phyloP scores from a whole-genome alignment of 2,888 invertebrate genomes.

The Poecilobothrus nobilitatus region DNA sequence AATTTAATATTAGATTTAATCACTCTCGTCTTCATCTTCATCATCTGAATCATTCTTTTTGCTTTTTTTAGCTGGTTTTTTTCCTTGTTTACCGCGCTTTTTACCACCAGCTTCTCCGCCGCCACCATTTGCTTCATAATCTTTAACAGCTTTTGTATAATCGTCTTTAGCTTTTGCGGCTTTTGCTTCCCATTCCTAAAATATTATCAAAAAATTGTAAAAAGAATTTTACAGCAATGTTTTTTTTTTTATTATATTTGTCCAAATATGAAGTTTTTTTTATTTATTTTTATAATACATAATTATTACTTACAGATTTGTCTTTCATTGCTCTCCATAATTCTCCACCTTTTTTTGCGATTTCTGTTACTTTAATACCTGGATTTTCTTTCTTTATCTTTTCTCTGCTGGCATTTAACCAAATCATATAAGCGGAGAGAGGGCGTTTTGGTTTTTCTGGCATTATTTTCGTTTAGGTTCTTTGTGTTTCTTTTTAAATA shows the following conservation, averaged over 20 bases:
- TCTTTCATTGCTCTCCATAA: conserved; percentile 83
- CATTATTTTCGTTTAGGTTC: conserved; percentile 39
- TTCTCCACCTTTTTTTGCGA: conserved; percentile 88
- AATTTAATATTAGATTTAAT: conserved; percentile 41
- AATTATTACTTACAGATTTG: conserved; percentile 59
- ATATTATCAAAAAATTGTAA: background rate
- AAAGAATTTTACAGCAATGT: background rate
- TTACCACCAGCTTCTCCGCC: conserved; percentile 48
- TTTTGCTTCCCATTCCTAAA: conserved; percentile 82
- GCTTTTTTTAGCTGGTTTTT: conserved; percentile 47
- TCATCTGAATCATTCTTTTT: conserved; percentile 59
- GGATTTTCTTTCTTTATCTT: conserved; percentile 79
- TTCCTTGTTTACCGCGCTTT: conserved; percentile 42
- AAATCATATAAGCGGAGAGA: conserved; percentile 84
- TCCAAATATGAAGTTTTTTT: background rate
- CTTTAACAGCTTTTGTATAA: conserved; percentile 79
- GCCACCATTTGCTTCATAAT: conserved; percentile 74
- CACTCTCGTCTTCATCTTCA: conserved; percentile 57
- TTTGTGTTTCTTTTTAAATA: background rate
- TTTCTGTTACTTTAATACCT: conserved; percentile 79
- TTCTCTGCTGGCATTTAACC: conserved; percentile 81
- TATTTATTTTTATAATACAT: background rate
- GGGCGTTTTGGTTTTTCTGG: conserved; percentile 87
- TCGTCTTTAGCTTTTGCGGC: conserved; percentile 81
- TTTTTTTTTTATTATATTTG: no score